A percentile compares a stretch with the other conserved stretches of the same genome.
phyloP scores from a whole-genome alignment of 2,888 invertebrate species.

The Dexiosoma caninum region DNA sequence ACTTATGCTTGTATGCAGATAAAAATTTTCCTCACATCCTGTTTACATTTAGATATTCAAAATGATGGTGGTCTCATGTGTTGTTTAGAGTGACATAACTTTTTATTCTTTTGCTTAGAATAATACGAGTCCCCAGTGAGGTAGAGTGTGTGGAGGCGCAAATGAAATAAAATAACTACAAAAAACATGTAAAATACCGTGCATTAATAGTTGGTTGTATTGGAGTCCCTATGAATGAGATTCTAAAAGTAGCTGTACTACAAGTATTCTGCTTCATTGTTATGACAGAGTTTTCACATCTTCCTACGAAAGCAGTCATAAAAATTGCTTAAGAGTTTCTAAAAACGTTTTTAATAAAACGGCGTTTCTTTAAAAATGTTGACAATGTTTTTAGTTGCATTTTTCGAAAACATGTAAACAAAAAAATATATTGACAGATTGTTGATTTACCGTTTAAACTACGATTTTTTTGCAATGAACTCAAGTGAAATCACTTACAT shows the following conservation, averaged over 20 bases:
- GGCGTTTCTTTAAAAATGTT: too few species aligned
- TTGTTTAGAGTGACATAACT: slow-evolving; percentile 70
- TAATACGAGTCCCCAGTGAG: slow-evolving; percentile 64
- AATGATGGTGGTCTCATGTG: slow-evolving; percentile 71
- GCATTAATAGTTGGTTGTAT: slow-evolving; percentile 36
- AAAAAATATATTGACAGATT: too few species aligned
- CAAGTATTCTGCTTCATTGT: neutral
- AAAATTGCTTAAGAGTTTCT: neutral
- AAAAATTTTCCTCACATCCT: slow-evolving; percentile 35
- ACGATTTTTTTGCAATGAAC: too few species aligned
- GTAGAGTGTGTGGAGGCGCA: neutral
- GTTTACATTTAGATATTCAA: slow-evolving; percentile 22
- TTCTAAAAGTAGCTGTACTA: neutral
- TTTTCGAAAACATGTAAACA: too few species aligned
- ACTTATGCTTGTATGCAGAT: neutral
- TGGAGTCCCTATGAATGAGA: slow-evolving; percentile 3
- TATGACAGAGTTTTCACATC: neutral
- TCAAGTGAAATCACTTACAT: too few species aligned
- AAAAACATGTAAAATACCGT: slow-evolving; percentile 1
- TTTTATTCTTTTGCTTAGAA: slow-evolving; percentile 76
- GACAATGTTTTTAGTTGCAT: too few species aligned
- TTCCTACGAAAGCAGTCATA: neutral
- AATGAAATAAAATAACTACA: slow-evolving; percentile 32
- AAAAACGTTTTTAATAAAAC: too few species aligned
- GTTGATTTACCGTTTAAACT: too few species aligned